Conservation (phyloP, 2,113 vertebrate genomes). For the Atherinomorus stipes region DNA sequence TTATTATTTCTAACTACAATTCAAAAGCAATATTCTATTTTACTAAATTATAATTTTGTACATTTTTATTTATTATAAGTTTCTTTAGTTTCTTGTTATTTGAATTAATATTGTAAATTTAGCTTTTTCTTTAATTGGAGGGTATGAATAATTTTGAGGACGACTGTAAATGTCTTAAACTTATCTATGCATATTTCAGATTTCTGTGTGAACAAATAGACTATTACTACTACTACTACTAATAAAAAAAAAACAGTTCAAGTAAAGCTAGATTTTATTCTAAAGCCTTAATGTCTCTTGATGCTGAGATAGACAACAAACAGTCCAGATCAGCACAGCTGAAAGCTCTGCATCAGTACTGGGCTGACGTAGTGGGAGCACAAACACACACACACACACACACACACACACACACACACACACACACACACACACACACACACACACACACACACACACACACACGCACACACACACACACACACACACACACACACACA, state of each 20-base stretch:
- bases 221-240: neutral
- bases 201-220: too few relatives aligned
- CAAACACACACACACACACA: constrained; percentile 70
- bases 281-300: constrained; percentile 13
- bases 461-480: constrained; percentile 17
- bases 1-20: too few relatives aligned
- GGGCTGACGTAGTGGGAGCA: constrained; percentile 44
- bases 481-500: constrained; percentile 71
- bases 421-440: constrained; percentile 18
- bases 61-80: too few relatives aligned
- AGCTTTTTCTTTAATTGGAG: too few relatives aligned
- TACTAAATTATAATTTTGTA: too few relatives aligned
- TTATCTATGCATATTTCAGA: too few relatives aligned
- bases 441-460: too few relatives aligned
- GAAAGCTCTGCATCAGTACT: constrained; percentile 64
- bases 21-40: too few relatives aligned
- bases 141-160: too few relatives aligned
- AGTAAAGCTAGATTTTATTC: constrained; percentile 12
- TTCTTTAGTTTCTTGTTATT: too few relatives aligned
- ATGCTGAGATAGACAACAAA: constrained; percentile 16
- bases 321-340: constrained; percentile 49
- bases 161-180: too few relatives aligned
- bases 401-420: constrained; percentile 17
- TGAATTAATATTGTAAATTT: too few relatives aligned
- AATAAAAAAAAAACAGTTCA: neutral